These are phyloP conservation scores for Anoplius nigerrimus DNA, from an alignment of 2,888 invertebrate species.

Conservation along the genomic window DNA sequence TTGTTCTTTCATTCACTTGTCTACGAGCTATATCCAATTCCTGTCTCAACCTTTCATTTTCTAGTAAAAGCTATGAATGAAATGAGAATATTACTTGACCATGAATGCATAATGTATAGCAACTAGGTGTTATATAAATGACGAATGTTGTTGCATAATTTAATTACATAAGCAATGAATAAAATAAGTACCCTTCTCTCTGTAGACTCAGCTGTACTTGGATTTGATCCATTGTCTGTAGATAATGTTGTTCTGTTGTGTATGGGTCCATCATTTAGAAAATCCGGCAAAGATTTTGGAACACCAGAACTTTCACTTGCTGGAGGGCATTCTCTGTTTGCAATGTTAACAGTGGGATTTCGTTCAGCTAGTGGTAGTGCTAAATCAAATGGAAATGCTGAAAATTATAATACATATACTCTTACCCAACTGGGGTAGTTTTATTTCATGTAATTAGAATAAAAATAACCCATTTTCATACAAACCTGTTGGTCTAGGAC, in stretches of 20 bases:
- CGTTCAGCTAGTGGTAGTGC: conserved; percentile 59
- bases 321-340: conserved; percentile 48
- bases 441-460: not conserved
- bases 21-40: conserved; percentile 78
- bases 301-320: conserved; percentile 71
- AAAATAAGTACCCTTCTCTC: conserved; percentile 44
- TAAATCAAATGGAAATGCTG: conserved; percentile 68
- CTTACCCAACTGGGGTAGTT: not conserved
- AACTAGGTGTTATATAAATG: not conserved
- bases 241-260: conserved; percentile 72
- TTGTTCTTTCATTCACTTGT: conserved; percentile 77
- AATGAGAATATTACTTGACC: not conserved
- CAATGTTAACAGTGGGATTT: conserved; percentile 40
- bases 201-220: conserved; percentile 51
- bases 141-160: not conserved
- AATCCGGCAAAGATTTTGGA: conserved; percentile 82
- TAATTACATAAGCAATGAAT: conserved; percentile 5
- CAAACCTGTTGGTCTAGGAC: conserved; percentile 57
- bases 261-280: conserved; percentile 83
- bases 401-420: conserved; percentile 1
- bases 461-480: conserved; percentile 1
- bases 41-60: conserved; percentile 77
- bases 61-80: conserved; percentile 63
- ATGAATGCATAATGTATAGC: not conserved
- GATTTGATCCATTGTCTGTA: conserved; percentile 48